Conservation (phyloP, 2,888 invertebrate genomes). For the Coenonympha glycerion region DNA sequence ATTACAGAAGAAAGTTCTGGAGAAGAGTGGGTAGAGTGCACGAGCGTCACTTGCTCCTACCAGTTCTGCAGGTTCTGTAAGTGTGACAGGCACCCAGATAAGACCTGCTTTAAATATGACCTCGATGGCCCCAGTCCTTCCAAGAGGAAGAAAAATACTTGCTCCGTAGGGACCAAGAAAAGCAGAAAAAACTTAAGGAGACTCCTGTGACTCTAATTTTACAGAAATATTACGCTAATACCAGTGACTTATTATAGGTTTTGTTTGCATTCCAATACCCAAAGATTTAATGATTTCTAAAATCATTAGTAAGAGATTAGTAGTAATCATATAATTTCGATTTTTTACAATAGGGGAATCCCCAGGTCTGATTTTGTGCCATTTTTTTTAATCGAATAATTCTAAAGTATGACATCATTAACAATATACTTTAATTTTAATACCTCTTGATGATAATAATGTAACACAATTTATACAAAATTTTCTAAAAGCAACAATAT, state of each 20-base stretch:
- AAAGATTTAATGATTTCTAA: slow-evolving; percentile 37
- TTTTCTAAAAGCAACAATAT: slow-evolving; percentile 12
- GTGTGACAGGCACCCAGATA: slow-evolving; percentile 59
- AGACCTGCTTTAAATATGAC: slow-evolving; percentile 58
- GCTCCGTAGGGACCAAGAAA: slow-evolving; percentile 57
- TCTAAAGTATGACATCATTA: slow-evolving; percentile 19
- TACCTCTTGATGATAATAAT: slow-evolving; percentile 11
- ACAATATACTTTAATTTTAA: slow-evolving; percentile 14
- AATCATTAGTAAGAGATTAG: slow-evolving; percentile 32
- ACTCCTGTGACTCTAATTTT: slow-evolving; percentile 44
- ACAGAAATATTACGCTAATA: slow-evolving; percentile 30
- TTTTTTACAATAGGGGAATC: slow-evolving; percentile 31
- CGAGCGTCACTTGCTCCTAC: slow-evolving; percentile 63
- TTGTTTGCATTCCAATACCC: slow-evolving; percentile 54
- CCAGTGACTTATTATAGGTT: slow-evolving; percentile 42
- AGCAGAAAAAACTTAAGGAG: slow-evolving; percentile 64
- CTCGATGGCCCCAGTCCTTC: slow-evolving; percentile 68
- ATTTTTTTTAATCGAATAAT: slow-evolving; percentile 33
- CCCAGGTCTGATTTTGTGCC: slow-evolving; percentile 40
- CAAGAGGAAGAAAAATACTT: slow-evolving; percentile 60
- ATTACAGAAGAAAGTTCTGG: slow-evolving; percentile 56
- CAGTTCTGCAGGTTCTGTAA: slow-evolving; percentile 72
- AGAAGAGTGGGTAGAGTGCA: slow-evolving; percentile 75
- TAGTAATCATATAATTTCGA: slow-evolving; percentile 29
- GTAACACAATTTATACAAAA: slow-evolving; percentile 1